Percentiles rank a stretch among this genome's conserved stretches.
These are phyloP conservation scores for Seriola aureovittata DNA, from an alignment of 2,113 vertebrate species.

Conservation along the genomic window DNA sequence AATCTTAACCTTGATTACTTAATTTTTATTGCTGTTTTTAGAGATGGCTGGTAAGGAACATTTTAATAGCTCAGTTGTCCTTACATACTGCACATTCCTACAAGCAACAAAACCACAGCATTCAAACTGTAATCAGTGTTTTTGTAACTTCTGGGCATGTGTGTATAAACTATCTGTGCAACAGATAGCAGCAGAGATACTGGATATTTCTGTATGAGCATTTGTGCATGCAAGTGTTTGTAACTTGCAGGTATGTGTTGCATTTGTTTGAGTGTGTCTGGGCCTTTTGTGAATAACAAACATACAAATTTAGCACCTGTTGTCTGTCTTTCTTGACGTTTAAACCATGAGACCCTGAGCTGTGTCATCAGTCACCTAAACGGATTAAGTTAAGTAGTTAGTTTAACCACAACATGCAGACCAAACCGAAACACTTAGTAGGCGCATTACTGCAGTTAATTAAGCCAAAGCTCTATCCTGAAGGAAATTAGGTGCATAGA, in stretches of 20 bases:
- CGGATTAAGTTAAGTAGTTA: neutral
- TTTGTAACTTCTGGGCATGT: conserved; percentile 16
- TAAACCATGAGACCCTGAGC: conserved; percentile 26
- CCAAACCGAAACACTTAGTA: neutral
- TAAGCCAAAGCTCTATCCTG: neutral
- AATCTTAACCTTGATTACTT: conserved; percentile 24
- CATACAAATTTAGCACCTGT: neutral
- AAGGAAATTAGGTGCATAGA: neutral
- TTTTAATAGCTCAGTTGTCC: conserved; percentile 19
- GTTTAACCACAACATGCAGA: neutral
- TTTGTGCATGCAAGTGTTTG: conserved; percentile 2
- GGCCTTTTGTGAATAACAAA: neutral
- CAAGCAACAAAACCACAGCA: conserved; percentile 17
- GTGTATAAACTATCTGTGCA: conserved; percentile 13
- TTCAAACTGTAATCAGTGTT: conserved; percentile 31
- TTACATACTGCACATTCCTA: neutral
- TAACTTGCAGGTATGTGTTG: neutral
- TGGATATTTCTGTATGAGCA: neutral
- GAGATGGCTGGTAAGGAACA: neutral
- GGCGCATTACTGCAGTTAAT: neutral
- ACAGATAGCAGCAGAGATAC: neutral
- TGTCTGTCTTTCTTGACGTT: conserved; percentile 2
- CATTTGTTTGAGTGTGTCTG: neutral
- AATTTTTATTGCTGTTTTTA: conserved; percentile 41
- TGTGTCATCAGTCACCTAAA: conserved; percentile 12